phyloP scores from a whole-genome alignment of 2,888 invertebrate species.

The Bhutanitis thaidina region DNA sequence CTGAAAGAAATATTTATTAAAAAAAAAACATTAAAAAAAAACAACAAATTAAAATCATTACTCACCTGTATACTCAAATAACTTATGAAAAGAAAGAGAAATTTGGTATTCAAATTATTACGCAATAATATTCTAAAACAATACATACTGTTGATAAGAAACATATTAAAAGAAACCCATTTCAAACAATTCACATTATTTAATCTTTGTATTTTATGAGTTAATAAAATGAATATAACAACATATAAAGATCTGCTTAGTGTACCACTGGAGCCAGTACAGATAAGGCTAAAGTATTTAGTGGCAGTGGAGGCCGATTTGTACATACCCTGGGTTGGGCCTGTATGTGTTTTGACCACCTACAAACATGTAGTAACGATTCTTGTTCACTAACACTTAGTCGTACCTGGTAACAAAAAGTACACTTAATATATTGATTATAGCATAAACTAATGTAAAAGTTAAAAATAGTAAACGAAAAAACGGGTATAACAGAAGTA shows the following conservation, averaged over 20 bases:
- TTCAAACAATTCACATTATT: constrained; percentile 2
- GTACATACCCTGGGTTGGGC: constrained; percentile 81
- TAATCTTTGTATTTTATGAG: constrained; percentile 10
- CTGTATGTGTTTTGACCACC: constrained; percentile 90
- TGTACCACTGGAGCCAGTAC: constrained; percentile 59
- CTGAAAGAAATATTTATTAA: neutral
- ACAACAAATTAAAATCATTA: neutral
- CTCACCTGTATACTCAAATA: neutral
- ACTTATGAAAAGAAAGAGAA: neutral
- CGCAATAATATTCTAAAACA: neutral
- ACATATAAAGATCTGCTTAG: constrained; percentile 30
- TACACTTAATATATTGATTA: too few relatives aligned
- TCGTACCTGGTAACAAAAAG: constrained; percentile 77
- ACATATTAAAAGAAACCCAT: neutral
- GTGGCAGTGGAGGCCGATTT: constrained; percentile 42
- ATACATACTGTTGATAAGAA: constrained; percentile 2
- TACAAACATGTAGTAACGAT: constrained; percentile 83
- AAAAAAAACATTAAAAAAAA: neutral
- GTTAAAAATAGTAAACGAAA: too few relatives aligned
- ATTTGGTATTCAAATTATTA: neutral
- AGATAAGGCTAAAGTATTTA: constrained; percentile 53
- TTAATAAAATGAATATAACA: neutral
- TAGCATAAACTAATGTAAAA: too few relatives aligned
- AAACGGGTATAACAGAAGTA: too few relatives aligned
- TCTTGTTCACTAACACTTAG: constrained; percentile 84